Base-by-base conservation (phyloP, 2,888 invertebrate genomes). In the Diaphora mendica region DNA sequence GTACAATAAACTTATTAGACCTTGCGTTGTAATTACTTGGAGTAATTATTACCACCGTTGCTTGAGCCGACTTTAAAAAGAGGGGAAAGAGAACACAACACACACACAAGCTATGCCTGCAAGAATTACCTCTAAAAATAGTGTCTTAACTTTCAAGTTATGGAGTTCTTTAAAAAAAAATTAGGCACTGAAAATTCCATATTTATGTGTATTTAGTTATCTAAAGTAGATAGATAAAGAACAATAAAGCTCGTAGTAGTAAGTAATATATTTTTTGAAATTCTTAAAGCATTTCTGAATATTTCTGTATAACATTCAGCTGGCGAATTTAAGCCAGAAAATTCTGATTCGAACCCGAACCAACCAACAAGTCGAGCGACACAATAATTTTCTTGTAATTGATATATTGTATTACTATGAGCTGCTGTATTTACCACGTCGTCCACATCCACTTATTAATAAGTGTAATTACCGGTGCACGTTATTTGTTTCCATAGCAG, bases 1-100 rank as follows among this genome's bases (percentile, higher is more conserved):
- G 82, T 76, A 87, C 90, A 90, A 90, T 91, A 90, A 91, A 90
- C 90, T 91, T 89, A 91, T 91, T 88, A 77, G 83, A 83, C 85
- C 75, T 78, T 73, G 81, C 79, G 85, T 80, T 70, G 70, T 79
- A 79, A 82, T 80, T 23, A 62, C 68, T 77, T 79, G 64, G 89
- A 90, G 91, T 33, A 79, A 87, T 65, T 88, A 74, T 66, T n/a
- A 84, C 85, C 82, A 30, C 30, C 30, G 30, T 30, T 62, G 62
- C 17, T 62, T 7, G 5, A 62, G 59, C 30, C 62, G 62, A 62
- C 30, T 15, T 0, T 17, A 17, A n/a, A 30, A 30, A 62, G 59
- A 26, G 17, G 30, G 17, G 62, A 4, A 30, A 15, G 7, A 17
- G 30, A 62, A 0, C 15, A 17, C 17, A 30, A 30, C 26, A 59